Percentiles rank a stretch among this genome's conserved stretches.
phyloP scores from a whole-genome alignment of 2,797 vertebrate species.

The Distichodus sexfasciatus region DNA sequence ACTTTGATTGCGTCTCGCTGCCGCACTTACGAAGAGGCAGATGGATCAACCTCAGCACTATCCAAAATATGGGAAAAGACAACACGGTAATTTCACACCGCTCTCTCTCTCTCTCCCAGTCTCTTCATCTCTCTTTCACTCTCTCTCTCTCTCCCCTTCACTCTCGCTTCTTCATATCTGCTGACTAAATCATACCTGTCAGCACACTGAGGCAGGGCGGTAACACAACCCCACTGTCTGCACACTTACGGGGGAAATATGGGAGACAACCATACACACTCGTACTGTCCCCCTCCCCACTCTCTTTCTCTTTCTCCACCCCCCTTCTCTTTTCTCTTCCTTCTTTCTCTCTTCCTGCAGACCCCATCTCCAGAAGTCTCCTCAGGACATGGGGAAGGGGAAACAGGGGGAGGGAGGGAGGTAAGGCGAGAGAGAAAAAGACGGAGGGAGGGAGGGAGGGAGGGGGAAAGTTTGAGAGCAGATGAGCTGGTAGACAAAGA shows the following conservation, averaged over 20 bases:
- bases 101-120: background rate
- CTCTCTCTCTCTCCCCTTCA: conserved; percentile 20
- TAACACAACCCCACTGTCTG: conserved; percentile 58
- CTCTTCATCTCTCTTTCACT: background rate
- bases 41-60: conserved; percentile 16
- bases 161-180: conserved; percentile 46
- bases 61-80: conserved; percentile 7
- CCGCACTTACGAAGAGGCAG: conserved; percentile 20
- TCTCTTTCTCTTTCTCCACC: background rate
- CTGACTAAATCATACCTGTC: conserved; percentile 67
- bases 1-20: conserved; percentile 22
- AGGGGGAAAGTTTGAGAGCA: conserved; percentile 76
- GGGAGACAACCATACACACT: conserved; percentile 32
- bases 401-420: conserved; percentile 17
- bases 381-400: conserved; percentile 72
- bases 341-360: conserved; percentile 68
- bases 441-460: background rate
- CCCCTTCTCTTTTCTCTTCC: conserved; percentile 49
- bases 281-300: background rate
- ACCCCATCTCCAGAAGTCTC: conserved; percentile 83
- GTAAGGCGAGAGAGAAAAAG: background rate
- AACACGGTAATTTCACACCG: conserved; percentile 27
- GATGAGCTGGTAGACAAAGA: conserved; percentile 78
- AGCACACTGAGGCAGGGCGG: conserved; percentile 58
- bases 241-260: conserved; percentile 41